Conservation (phyloP, 2,113 vertebrate genomes). For the Bufo gargarizans region DNA sequence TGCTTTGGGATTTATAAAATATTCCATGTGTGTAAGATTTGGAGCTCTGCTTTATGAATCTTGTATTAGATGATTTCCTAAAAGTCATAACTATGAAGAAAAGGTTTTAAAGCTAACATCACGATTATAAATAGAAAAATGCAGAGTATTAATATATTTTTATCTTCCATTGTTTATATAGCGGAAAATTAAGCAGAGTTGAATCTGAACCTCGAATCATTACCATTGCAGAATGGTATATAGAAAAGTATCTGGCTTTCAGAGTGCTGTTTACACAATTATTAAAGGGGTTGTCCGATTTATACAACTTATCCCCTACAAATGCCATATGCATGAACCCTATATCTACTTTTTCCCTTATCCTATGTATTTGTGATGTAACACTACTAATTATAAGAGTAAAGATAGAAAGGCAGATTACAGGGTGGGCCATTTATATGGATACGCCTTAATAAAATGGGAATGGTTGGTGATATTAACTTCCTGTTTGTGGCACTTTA, state of each 20-base stretch:
- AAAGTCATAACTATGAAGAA: slow-evolving; percentile 15
- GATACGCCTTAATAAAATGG: too few relatives aligned
- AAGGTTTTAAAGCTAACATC: neutral
- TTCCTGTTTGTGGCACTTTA: too few relatives aligned
- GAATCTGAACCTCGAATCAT: neutral
- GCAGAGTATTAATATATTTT: neutral
- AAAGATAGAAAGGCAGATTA: too few relatives aligned
- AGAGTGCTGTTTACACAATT: neutral
- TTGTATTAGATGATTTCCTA: slow-evolving; percentile 22
- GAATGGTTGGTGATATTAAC: too few relatives aligned
- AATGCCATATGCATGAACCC: too few relatives aligned
- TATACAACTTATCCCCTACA: too few relatives aligned
- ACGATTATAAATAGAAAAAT: neutral
- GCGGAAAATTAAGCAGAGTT: neutral
- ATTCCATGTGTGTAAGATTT: slow-evolving; percentile 9
- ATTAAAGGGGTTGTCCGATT: neutral
- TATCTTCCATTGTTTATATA: neutral
- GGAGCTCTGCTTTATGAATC: neutral
- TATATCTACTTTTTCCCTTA: neutral
- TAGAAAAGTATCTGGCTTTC: neutral
- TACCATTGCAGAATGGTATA: neutral
- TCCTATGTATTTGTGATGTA: neutral
- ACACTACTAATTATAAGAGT: too few relatives aligned
- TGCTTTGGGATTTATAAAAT: slow-evolving; percentile 23
- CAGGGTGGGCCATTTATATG: too few relatives aligned